Conservation (phyloP, 2,797 vertebrate species). For the Thunnus albacares region DNA sequence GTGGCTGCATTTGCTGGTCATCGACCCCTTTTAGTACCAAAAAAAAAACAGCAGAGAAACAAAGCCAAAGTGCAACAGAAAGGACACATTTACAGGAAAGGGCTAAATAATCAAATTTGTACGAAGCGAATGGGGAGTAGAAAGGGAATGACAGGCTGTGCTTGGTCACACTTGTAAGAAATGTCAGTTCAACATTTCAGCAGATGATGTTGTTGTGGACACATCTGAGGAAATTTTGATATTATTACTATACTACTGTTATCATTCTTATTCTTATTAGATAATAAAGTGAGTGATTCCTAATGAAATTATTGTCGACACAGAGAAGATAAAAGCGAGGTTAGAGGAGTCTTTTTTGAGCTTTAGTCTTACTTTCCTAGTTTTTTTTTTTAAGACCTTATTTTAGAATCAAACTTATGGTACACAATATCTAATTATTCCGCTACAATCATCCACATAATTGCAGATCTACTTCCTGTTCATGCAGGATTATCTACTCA, state of each 20-base stretch:
- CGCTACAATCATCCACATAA: background rate
- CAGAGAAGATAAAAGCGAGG: background rate
- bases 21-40: background rate
- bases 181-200: background rate
- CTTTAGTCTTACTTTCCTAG: too few species aligned
- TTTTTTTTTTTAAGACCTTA: background rate
- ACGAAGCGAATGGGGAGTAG: constrained; percentile 13
- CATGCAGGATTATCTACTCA: background rate
- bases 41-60: background rate
- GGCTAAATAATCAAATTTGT: constrained; percentile 27
- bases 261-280: too few species aligned
- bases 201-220: background rate
- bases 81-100: constrained; percentile 29
- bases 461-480: background rate
- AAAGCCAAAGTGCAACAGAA: constrained; percentile 22
- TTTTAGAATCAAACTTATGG: too few species aligned
- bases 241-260: background rate
- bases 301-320: background rate
- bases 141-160: constrained; percentile 18
- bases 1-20: background rate
- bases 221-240: background rate
- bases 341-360: background rate
- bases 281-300: background rate
- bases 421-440: background rate
- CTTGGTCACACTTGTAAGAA: constrained; percentile 3